Base-by-base conservation (phyloP, 2,113 vertebrate genomes). In the Colossoma macropomum region DNA sequence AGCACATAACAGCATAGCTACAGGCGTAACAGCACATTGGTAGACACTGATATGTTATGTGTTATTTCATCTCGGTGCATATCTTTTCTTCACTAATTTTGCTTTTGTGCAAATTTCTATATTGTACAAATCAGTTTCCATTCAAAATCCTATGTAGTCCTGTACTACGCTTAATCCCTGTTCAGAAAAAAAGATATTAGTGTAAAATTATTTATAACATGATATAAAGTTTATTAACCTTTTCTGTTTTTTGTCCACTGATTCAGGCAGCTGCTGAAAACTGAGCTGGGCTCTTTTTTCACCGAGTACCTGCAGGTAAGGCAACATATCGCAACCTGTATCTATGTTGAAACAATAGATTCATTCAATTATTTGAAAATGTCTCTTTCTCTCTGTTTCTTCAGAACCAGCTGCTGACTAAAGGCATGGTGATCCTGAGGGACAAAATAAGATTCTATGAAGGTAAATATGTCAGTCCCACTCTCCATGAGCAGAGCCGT, bases 381-480 rank as follows among this genome's bases (percentile, higher is more conserved):
- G 27, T 63, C 45, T 25, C 8, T n/a, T n/a, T n/a, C 38, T 38
- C 45, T 34, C 15, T 45, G 4, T 63, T 87, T 27, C 73, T 25
- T 82, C 52, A 99, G 96, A 99, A 98, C 86, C 98, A 99, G 91
- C 95, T 99, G 87, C 95, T 99, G 77, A 99, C 98, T 0, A 99
- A 99, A 93, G 98, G 98, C 89, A 99, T 99, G 98, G 97, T 99
- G 85, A 99, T 99, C 87, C 96, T 99, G 32, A 94, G 98, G 70
- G 97, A 99, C 94, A 99, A 98, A 94, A 98, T 99, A 86, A 93
- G 96, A 52, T 98, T 97, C 92, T 99, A 99, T 56, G 98, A 99
- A 97, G 98, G 98, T 98, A 93, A 91, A 84, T 32, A n/a, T 23
- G 54, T 28, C 34, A 65, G 6, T 17, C 62, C 54, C 63, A 7